Evolutionary conservation across 1,140 invertebrate species (phyloP).

Genomic region (Pemphigus obesinymphae): DNA sequence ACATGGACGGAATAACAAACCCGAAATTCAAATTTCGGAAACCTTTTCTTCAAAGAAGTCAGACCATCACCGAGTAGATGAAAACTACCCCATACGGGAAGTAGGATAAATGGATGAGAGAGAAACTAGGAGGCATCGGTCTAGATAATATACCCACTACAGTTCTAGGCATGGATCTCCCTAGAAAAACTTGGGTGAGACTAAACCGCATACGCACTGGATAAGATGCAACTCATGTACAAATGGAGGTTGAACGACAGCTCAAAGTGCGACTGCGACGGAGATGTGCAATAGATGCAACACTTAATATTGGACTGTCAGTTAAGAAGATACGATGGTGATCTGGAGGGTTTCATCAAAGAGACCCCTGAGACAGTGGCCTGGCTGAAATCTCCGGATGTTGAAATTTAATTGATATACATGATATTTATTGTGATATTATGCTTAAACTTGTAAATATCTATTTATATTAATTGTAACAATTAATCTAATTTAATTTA

Average conservation of each 20-base stretch:
- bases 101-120: not conserved
- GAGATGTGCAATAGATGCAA: not conserved
- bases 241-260: not conserved
- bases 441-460: no score
- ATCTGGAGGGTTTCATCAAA: not conserved
- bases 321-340: not conserved
- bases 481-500: no score
- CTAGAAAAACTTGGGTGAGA: not conserved
- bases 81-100: not conserved
- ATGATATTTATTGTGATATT: no score
- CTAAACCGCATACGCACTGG: not conserved
- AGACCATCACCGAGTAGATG: not conserved
- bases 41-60: not conserved
- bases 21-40: not conserved
- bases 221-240: not conserved
- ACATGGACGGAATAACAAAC: not conserved
- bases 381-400: not conserved
- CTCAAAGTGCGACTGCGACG: not conserved
- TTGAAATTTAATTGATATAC: no score
- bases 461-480: no score
- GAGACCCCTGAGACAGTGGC: not conserved
- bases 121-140: no score
- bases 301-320: slow-evolving; percentile 10
- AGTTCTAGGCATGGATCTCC: no score
- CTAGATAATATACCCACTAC: no score